A percentile compares a stretch with the other conserved stretches of the same genome.
phyloP scores from a whole-genome alignment of 2,888 invertebrate species.

The Eupithecia tripunctaria region DNA sequence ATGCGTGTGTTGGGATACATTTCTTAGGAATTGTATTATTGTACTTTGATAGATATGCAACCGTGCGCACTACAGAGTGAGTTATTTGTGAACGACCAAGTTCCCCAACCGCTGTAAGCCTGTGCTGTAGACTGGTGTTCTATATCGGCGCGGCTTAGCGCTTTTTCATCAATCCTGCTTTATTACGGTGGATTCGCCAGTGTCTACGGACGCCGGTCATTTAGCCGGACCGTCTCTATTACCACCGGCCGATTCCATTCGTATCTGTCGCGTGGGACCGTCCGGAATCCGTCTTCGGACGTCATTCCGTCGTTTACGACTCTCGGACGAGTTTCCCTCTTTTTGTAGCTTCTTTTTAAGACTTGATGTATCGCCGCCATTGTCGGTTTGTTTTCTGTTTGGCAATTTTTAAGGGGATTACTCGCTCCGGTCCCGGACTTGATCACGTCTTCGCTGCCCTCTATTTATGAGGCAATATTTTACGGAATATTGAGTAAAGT shows the following conservation, averaged over 20 bases:
- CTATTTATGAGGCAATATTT: slow-evolving; percentile 83
- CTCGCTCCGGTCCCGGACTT: slow-evolving; percentile 61
- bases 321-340: slow-evolving; percentile 62
- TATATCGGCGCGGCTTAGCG: slow-evolving; percentile 86
- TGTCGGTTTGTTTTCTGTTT: slow-evolving; percentile 80
- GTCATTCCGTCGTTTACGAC: slow-evolving; percentile 69
- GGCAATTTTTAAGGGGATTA: slow-evolving; percentile 84
- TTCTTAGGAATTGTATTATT: neutral
- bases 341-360: slow-evolving; percentile 68
- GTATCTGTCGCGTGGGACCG: slow-evolving; percentile 76
- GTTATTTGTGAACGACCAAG: neutral
- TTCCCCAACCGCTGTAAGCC: slow-evolving; percentile 45
- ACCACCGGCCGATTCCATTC: slow-evolving; percentile 81
- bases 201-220: slow-evolving; percentile 81
- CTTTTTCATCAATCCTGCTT: slow-evolving; percentile 86
- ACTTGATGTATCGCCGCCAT: slow-evolving; percentile 77
- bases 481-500: slow-evolving; percentile 83
- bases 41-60: neutral
- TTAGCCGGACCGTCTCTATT: slow-evolving; percentile 81
- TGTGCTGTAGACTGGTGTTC: slow-evolving; percentile 48
- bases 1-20: neutral
- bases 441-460: slow-evolving; percentile 80
- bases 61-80: neutral
- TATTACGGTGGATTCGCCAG: slow-evolving; percentile 83
- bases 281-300: slow-evolving; percentile 74